Evolutionary conservation across 2,797 vertebrate genomes (phyloP).

Genomic region (Neomorphus geoffroyi): DNA sequence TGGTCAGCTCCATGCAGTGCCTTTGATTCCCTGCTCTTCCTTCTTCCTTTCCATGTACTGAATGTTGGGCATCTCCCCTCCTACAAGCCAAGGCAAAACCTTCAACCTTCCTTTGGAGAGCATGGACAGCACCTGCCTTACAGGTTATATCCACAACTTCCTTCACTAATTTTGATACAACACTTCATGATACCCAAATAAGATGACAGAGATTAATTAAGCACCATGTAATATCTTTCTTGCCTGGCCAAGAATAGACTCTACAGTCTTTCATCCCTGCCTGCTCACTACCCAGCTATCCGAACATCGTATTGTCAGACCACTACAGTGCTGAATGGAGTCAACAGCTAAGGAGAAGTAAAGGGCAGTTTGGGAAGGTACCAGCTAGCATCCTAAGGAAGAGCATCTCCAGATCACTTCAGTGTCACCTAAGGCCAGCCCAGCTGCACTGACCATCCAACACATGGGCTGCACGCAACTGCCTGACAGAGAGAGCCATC

Average conservation of each 20-base stretch:
- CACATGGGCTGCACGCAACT: background rate
- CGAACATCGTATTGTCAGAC: background rate
- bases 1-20: background rate
- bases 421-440: background rate
- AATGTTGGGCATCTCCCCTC: background rate
- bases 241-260: background rate
- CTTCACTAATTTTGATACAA: background rate
- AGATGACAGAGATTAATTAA: background rate
- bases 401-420: background rate
- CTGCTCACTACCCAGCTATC: background rate
- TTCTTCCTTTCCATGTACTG: background rate
- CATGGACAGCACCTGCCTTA: background rate
- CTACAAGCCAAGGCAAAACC: background rate
- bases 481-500: background rate
- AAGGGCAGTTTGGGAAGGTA: background rate
- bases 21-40: background rate
- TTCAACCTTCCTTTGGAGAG: background rate
- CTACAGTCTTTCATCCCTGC: background rate
- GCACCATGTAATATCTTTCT: background rate
- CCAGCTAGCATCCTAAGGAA: background rate
- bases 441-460: background rate
- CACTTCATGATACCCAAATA: background rate
- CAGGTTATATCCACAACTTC: background rate
- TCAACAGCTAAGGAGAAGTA: background rate
- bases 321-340: background rate